Evolutionary conservation across 2,888 invertebrate species (phyloP), one percentile per base, ranked within the genome.

Genomic region (Aplocera efformata): DNA sequence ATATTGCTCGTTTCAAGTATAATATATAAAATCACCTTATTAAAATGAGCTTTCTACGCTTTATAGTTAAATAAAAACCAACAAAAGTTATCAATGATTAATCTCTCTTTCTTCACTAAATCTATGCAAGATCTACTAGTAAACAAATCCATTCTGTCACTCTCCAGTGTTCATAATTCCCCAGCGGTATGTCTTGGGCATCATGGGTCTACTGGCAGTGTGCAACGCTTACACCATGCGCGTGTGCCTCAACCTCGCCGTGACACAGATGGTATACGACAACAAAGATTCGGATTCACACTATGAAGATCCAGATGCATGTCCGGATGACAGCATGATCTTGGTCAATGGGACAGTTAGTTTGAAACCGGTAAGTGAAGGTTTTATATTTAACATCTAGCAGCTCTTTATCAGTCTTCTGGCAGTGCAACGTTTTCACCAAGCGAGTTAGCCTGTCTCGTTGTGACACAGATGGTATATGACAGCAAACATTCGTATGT

Each of bases 191-290:
- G 90, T 94, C 60, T 77, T 93, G 59, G 91, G 92, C 57, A 89
- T 93, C 49, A 94, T 94, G 94, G 92, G 93, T n/a, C 90, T 94
- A 60, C 67, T 93, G 56, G 93, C 92, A 5, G 89, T 94, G n/a
- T 89, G 92, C 70, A 93, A 92, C 67, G 93, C 93, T n/a, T 94
- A 93, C 64, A 92, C 92, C 25, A 93, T 94, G 93, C 88, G 94
- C 6, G 91, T 93, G 1, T 92, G 92, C 47, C 88, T 94, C 32
- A 93, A 93, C 50, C 89, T 93, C 34, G 92, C 93, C 3, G 93
- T 93, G 43, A 93, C 93, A 0, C 91, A 92, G 60, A 91, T 93
- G 90, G 91, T 92, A 6, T 78, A 81, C 56, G 80, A 76, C 36
- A 78, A 74, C 7, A 76, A 75, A 76, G 79, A 69, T 61, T 53